These are phyloP conservation scores for Tauraco erythrolophus DNA, from an alignment of 2,113 vertebrate species.

Conservation along the genomic window DNA sequence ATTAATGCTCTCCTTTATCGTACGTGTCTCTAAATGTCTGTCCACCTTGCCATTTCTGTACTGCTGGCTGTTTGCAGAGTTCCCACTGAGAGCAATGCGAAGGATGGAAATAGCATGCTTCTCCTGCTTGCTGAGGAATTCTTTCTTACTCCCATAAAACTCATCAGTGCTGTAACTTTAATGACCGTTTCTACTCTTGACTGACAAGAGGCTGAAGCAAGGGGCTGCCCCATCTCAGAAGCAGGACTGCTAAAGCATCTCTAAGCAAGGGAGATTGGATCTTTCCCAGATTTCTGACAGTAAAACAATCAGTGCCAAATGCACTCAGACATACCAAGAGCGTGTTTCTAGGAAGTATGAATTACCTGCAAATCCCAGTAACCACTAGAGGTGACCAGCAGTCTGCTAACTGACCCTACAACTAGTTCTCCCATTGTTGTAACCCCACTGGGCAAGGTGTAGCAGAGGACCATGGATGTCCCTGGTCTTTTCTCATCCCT, in stretches of 20 bases:
- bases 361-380: not conserved
- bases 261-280: not conserved
- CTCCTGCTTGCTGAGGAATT: not conserved
- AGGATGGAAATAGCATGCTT: not conserved
- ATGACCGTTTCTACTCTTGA: not conserved
- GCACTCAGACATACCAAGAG: not conserved
- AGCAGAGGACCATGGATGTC: not conserved
- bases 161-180: not conserved
- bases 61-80: not conserved
- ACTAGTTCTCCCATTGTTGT: not conserved
- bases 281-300: not conserved
- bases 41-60: not conserved
- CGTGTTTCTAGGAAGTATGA: not conserved
- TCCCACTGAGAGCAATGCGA: not conserved
- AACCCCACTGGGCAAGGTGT: not conserved
- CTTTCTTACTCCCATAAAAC: not conserved
- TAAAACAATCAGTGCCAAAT: not conserved
- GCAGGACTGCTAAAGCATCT: not conserved
- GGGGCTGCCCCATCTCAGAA: not conserved
- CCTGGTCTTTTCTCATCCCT: not conserved
- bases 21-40: not conserved
- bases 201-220: not conserved
- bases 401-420: not conserved
- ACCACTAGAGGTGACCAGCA: constrained; percentile 43
- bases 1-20: not conserved